These are phyloP conservation scores for Meteorus sp. DNA, from an alignment of 1,140 invertebrate species.

Conservation along the genomic window DNA sequence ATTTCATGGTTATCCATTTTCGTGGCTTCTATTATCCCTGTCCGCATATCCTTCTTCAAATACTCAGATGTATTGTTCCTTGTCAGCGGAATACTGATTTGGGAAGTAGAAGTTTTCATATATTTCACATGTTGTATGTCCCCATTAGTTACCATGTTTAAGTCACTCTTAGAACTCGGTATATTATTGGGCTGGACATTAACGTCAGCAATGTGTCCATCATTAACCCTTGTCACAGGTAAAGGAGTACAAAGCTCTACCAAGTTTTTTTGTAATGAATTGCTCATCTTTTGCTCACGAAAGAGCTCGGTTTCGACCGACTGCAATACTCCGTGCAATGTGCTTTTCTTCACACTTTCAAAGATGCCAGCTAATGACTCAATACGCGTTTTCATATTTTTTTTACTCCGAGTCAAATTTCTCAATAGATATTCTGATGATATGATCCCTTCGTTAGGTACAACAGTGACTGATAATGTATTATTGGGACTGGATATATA, in stretches of 20 bases:
- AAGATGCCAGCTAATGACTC: slow-evolving; percentile 23
- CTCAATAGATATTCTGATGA: slow-evolving; percentile 35
- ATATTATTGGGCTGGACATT: not conserved
- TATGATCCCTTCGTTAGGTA: slow-evolving; percentile 38
- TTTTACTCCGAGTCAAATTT: slow-evolving; percentile 30
- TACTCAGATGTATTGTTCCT: too few relatives aligned
- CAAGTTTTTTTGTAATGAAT: not conserved
- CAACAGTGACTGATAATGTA: slow-evolving; percentile 40
- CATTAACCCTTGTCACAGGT: not conserved
- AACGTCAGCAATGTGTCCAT: not conserved
- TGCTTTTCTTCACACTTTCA: slow-evolving; percentile 11
- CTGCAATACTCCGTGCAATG: not conserved
- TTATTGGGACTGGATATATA: slow-evolving; percentile 34
- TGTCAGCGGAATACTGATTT: too few relatives aligned
- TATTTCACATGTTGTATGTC: slow-evolving; percentile 7
- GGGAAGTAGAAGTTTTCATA: too few relatives aligned
- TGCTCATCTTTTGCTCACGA: too few relatives aligned
- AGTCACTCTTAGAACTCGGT: not conserved
- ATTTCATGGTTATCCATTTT: not conserved
- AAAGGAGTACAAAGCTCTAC: not conserved
- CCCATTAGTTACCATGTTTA: slow-evolving; percentile 15
- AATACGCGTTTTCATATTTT: slow-evolving; percentile 1
- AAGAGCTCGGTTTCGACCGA: too few relatives aligned
- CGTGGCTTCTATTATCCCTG: too few relatives aligned
- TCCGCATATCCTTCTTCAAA: too few relatives aligned